Conservation (phyloP, 2,888 invertebrate genomes). For the Euphydryas editha region DNA sequence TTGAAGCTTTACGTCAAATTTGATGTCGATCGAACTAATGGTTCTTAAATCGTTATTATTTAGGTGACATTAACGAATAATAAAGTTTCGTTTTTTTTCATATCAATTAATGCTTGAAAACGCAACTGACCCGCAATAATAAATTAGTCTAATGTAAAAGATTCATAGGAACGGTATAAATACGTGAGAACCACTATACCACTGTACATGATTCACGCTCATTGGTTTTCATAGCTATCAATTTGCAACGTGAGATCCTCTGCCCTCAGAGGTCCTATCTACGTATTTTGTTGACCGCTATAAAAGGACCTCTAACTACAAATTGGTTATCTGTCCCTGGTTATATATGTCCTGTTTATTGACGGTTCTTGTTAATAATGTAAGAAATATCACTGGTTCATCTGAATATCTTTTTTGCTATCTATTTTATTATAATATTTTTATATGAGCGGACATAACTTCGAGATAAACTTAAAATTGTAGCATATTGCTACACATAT, state of each 20-base stretch:
- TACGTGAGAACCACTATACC: not conserved
- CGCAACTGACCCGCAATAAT: not conserved
- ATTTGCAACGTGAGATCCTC: slow-evolving; percentile 11
- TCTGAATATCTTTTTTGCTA: not conserved
- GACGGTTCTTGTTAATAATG: not conserved
- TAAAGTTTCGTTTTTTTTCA: not conserved
- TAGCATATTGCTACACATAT: too few relatives aligned
- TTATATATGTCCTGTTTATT: slow-evolving; percentile 9
- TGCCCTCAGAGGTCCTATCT: slow-evolving; percentile 5
- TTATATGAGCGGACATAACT: too few relatives aligned
- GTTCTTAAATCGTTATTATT: not conserved
- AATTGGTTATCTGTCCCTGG: slow-evolving; percentile 10
- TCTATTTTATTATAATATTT: not conserved
- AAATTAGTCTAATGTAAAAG: not conserved
- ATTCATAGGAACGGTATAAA: not conserved
- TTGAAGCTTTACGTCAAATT: slow-evolving; percentile 19
- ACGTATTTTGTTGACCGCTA: slow-evolving; percentile 9
- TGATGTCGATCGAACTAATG: slow-evolving; percentile 6
- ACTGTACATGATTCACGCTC: not conserved
- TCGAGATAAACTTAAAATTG: too few relatives aligned
- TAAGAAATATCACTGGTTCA: not conserved
- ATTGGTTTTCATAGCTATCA: slow-evolving; percentile 14
- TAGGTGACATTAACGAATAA: not conserved
- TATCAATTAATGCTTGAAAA: not conserved
- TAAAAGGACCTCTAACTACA: slow-evolving; percentile 11